Base-by-base conservation (phyloP, 2,888 invertebrate genomes). In the Trichogramma dendrolimi region DNA sequence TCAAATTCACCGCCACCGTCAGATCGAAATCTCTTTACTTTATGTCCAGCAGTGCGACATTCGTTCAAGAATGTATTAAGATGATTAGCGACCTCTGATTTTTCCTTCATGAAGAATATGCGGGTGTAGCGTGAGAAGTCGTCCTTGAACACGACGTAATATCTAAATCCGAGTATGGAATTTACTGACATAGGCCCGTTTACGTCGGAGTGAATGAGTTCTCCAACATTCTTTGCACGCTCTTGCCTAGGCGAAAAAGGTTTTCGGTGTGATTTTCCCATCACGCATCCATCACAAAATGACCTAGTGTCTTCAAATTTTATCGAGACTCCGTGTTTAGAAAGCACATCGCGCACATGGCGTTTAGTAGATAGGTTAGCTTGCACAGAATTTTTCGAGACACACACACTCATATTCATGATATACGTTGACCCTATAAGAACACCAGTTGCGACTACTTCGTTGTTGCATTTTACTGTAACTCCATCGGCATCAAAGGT, bases 141-240 rank as follows among this genome's bases (percentile, higher is more conserved):
- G 43, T 68, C 68, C 63, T 68, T 68, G 43, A 68, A 69, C 10
- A 56, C 48, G 7, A 70, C 67, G 49, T 65, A 68, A 57, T 67
- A 69, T 27, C 64, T 62, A 41, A 62, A 67, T 50, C 66, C 67
- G 47, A 64, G 63, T 38, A 69, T 62, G 5, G 68, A 69, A 42
- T 67, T 41, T 6, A 58, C 54, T 7, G 65, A 68, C 67, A 69
- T 70, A 8, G 68, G 68, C 6, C 68, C 68, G 47, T 68, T 67
- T 11, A 68, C 67, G 55, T 70, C 69, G 6, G 68, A 62, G 48
- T 69, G 62, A n/a, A 68, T 69, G 46, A 68, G 11, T 55, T 69
- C 67, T 64, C 68, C 67, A 46, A 68, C 63, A 4, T 41, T 59
- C 60, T 63, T 43, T 10, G 67, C 61, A 55, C 67, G 67, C 58